Evolutionary conservation across 2,888 invertebrate species (phyloP), one percentile per base, ranked within the genome.

Genomic region (Tinea trinotella): DNA sequence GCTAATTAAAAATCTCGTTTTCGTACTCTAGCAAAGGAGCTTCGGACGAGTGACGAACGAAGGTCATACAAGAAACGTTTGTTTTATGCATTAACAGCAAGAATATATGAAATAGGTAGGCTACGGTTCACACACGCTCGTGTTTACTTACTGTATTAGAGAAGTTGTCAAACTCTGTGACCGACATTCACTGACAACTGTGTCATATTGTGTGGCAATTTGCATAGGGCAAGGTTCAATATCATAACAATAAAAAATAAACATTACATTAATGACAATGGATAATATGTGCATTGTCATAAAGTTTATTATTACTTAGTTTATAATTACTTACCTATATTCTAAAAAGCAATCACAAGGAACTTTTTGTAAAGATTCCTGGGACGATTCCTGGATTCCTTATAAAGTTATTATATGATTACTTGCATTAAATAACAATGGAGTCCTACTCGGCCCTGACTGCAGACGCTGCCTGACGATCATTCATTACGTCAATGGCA

Each of bases 91-190:
- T 83, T 84, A 81, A 71, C 78, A 62, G 66, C 63, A 62, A 66
- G 71, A 66, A 65, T 72, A 75, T 79, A 63, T 71, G 76, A 72
- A 74, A 76, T 75, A 68, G 70, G 61, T 75, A 68, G 70, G 61
- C 73, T 68, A 68, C 70, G 75, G 75, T 83, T 81, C 81, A 79
- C 81, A 77, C 74, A 66, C 60, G 61, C 57, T 57, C 58, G 58
- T 76, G 70, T 82, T 76, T 78, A 68, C 66, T 57, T 57, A 69
- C 64, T 61, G 64, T 62, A 70, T 82, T 80, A 81, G 80, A 48
- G 2, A 48, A 48, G 19, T 6, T 40, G 12, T 15, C 13, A 15
- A 40, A 40, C 40, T 19, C 18, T 46, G 19, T 46, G 46, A 46
- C 46, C 46, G 46, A 46, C 46, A 46, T 46, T 46, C 19, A 15